Evolutionary conservation across 2,113 vertebrate species (phyloP).

Genomic region (Micronisus gabar): DNA sequence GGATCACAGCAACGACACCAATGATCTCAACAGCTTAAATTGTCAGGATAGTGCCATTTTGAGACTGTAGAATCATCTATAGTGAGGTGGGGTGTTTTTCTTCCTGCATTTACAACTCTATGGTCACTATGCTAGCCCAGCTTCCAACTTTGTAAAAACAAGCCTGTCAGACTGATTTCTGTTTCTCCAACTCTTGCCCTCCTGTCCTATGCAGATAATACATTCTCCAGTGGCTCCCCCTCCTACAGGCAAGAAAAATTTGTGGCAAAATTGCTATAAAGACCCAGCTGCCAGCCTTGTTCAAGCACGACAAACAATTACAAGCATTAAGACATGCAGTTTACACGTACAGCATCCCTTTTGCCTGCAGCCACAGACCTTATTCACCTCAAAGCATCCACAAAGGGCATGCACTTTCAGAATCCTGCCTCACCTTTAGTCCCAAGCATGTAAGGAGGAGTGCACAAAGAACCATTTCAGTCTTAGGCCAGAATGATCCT

Average conservation of each 20-base stretch:
- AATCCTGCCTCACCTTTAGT: conserved; percentile 45
- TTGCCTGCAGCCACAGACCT: not conserved
- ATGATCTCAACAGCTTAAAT: not conserved
- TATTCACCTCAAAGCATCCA: conserved; percentile 1
- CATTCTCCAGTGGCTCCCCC: not conserved
- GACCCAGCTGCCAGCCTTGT: not conserved
- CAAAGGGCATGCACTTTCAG: conserved; percentile 20
- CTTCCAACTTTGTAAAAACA: not conserved
- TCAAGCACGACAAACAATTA: not conserved
- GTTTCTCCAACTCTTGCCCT: not conserved
- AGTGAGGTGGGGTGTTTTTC: not conserved
- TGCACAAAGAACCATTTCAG: conserved; percentile 35
- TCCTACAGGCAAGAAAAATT: not conserved
- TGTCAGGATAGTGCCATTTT: not conserved
- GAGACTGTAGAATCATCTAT: not conserved
- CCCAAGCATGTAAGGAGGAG: conserved; percentile 11
- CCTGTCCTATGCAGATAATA: not conserved
- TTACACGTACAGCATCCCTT: not conserved
- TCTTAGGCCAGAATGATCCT: conserved; percentile 41
- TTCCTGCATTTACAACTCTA: not conserved
- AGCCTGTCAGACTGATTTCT: not conserved
- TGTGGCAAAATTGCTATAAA: not conserved
- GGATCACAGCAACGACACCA: not conserved
- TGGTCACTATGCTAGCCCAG: not conserved
- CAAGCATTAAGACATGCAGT: not conserved